A percentile compares a stretch with the other conserved stretches of the same genome.
Conservation (phyloP, 2,888 invertebrate genomes). For the Ephialtes manifestator region DNA sequence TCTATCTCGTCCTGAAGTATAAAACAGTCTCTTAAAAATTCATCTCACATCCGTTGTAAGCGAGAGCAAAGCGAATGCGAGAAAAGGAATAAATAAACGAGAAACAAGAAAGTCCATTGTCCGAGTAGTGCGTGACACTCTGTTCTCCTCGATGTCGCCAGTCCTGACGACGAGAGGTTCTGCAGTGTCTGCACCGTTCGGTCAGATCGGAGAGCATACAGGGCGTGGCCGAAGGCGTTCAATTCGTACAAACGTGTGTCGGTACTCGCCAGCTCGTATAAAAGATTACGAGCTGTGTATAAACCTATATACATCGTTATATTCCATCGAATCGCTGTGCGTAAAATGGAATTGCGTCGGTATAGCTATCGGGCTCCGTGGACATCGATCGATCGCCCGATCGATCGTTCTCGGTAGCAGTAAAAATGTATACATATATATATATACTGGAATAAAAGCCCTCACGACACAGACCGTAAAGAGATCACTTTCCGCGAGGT, state of each 20-base stretch:
- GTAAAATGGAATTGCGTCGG: too few relatives aligned
- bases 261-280: background rate
- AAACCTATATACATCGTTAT: background rate
- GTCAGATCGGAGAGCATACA: conserved; percentile 20
- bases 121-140: conserved; percentile 59
- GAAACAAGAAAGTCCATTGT: conserved; percentile 58
- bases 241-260: conserved; percentile 1
- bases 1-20: background rate
- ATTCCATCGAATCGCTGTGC: background rate
- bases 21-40: conserved; percentile 31
- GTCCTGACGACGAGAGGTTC: background rate
- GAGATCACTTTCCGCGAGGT: conserved; percentile 6
- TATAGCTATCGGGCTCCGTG: background rate
- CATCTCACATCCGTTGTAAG: conserved; percentile 18
- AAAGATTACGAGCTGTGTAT: conserved; percentile 2
- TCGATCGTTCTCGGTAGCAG: conserved; percentile 8
- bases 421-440: too few relatives aligned
- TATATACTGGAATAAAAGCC: background rate
- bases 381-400: conserved; percentile 22
- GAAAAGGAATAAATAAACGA: conserved; percentile 36
- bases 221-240: conserved; percentile 38
- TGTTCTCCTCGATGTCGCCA: conserved; percentile 18
- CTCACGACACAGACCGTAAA: conserved; percentile 19
- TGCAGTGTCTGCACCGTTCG: background rate
- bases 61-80: conserved; percentile 7